Evolutionary conservation across 2,888 invertebrate species (phyloP).

Genomic region (Chymomyza fuscimana): DNA sequence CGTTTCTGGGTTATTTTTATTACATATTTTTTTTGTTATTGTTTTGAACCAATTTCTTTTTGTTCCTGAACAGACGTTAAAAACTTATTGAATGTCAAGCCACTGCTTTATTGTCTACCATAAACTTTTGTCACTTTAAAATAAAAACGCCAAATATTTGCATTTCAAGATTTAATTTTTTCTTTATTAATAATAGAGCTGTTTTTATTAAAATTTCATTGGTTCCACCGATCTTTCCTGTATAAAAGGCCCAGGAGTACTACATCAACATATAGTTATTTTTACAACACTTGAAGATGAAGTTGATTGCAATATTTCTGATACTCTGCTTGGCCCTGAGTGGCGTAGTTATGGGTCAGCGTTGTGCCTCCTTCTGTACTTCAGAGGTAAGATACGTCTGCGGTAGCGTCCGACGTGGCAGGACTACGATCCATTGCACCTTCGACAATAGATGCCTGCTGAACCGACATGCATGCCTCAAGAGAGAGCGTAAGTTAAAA

Average conservation of each 20-base stretch:
- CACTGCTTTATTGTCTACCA: not conserved
- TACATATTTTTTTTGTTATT: not conserved
- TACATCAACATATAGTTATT: not conserved
- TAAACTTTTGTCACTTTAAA: not conserved
- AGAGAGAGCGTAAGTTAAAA: constrained; percentile 20
- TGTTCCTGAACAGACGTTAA: not conserved
- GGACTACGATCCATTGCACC: constrained; percentile 4
- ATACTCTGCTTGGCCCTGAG: not conserved
- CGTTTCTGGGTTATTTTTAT: too few relatives aligned
- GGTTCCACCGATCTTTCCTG: not conserved
- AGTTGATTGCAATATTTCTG: not conserved
- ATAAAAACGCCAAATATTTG: not conserved
- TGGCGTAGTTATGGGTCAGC: constrained; percentile 7
- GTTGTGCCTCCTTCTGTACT: constrained; percentile 3
- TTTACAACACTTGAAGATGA: constrained; percentile 3
- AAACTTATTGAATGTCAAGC: not conserved
- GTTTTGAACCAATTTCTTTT: not conserved
- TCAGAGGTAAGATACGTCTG: constrained; percentile 7
- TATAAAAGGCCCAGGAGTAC: not conserved
- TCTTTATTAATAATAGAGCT: not conserved
- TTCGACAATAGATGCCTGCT: constrained; percentile 17
- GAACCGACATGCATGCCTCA: constrained; percentile 20
- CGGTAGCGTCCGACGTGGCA: not conserved
- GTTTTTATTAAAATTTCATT: not conserved
- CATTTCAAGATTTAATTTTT: not conserved